These are phyloP conservation scores for Sandelia bainsii DNA, from an alignment of 2,797 vertebrate genomes.

Conservation along the genomic window DNA sequence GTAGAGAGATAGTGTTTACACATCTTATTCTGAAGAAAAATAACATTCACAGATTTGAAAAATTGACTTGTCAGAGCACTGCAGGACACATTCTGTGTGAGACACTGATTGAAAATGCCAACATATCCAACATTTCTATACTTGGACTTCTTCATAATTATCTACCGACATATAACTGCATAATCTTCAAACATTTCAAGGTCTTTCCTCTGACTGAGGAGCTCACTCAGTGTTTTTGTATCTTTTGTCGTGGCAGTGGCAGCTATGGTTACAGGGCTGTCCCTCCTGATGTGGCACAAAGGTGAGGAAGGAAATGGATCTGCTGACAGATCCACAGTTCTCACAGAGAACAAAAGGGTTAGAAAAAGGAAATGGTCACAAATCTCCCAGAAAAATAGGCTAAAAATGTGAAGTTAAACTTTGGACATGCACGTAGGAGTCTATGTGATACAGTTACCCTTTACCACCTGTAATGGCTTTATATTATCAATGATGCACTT, in stretches of 20 bases:
- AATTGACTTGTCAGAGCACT: too few species aligned
- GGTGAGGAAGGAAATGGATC: neutral
- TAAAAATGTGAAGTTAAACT: too few species aligned
- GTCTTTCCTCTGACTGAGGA: neutral
- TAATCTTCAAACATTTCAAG: neutral
- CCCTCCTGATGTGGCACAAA: slow-evolving; percentile 1
- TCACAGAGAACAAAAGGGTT: neutral
- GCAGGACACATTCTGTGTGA: neutral
- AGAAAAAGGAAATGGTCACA: neutral
- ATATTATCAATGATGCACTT: too few species aligned
- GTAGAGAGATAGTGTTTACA: too few species aligned
- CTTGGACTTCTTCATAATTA: neutral
- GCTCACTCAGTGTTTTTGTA: neutral
- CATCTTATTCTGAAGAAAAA: too few species aligned
- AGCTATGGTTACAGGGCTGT: slow-evolving; percentile 13
- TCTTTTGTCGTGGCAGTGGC: slow-evolving; percentile 5
- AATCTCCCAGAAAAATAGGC: too few species aligned
- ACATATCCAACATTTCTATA: neutral
- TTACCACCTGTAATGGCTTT: too few species aligned
- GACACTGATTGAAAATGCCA: neutral
- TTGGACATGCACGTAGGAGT: too few species aligned
- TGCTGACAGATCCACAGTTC: neutral
- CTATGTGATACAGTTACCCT: too few species aligned
- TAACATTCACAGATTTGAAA: too few species aligned
- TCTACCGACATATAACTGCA: neutral